Evolutionary conservation across 2,797 vertebrate genomes (phyloP).

Genomic region (Scarus forsteni): DNA sequence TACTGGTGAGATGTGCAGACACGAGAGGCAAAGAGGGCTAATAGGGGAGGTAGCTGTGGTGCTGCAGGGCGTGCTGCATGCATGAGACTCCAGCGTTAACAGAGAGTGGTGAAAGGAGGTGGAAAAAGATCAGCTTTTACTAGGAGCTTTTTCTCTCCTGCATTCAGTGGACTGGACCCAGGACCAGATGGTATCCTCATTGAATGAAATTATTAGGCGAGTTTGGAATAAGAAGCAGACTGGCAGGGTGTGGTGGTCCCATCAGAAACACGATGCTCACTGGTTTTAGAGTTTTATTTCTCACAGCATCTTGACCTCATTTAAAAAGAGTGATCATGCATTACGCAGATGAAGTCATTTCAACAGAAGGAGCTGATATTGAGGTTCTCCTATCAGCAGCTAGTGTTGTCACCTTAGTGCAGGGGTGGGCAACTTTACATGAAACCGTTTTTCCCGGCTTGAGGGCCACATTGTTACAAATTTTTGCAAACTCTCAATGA

Average conservation of each 20-base stretch:
- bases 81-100: constrained; percentile 60
- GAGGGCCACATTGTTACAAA: too few relatives aligned
- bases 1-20: constrained; percentile 47
- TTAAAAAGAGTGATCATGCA: constrained; percentile 20
- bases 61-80: constrained; percentile 50
- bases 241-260: constrained; percentile 54
- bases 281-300: constrained; percentile 27
- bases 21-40: constrained; percentile 57
- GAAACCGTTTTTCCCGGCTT: too few relatives aligned
- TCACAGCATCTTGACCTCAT: constrained; percentile 15
- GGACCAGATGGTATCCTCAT: constrained; percentile 81
- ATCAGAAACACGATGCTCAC: constrained; percentile 20
- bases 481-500: too few relatives aligned
- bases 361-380: constrained; percentile 27
- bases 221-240: constrained; percentile 64
- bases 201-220: constrained; percentile 66
- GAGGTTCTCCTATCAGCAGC: constrained; percentile 30
- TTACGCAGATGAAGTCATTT: constrained; percentile 32
- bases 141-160: constrained; percentile 14
- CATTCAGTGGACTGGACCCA: constrained; percentile 49
- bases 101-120: constrained; percentile 43
- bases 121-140: constrained; percentile 41
- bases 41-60: constrained; percentile 56
- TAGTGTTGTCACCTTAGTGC: constrained; percentile 24
- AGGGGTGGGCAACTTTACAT: too few relatives aligned